phyloP scores from a whole-genome alignment of 2,888 invertebrate species.

The Deilephila elpenor region DNA sequence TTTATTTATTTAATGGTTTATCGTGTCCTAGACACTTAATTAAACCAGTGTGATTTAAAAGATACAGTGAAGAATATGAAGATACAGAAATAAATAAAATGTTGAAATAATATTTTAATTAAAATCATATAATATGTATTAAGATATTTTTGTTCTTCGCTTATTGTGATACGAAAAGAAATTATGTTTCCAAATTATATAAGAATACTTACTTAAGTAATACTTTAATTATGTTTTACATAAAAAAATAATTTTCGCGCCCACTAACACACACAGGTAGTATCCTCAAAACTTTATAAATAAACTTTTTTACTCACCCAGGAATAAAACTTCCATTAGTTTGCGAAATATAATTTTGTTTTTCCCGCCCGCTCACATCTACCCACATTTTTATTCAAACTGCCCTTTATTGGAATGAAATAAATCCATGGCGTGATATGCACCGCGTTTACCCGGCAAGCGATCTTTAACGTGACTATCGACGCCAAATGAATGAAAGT shows the following conservation, averaged over 20 bases:
- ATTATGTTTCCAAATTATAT: too few relatives aligned
- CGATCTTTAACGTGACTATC: slow-evolving; percentile 66
- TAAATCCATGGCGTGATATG: slow-evolving; percentile 53
- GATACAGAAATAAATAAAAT: too few relatives aligned
- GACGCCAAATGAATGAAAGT: slow-evolving; percentile 61
- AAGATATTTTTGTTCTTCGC: too few relatives aligned
- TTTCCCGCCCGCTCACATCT: slow-evolving; percentile 85
- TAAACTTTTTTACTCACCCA: slow-evolving; percentile 79
- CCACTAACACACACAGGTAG: not conserved
- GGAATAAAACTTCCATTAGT: slow-evolving; percentile 87
- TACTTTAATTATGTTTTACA: too few relatives aligned
- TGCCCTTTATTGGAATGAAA: slow-evolving; percentile 51
- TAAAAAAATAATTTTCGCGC: not conserved
- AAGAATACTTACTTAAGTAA: too few relatives aligned
- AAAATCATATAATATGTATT: too few relatives aligned
- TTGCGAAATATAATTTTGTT: slow-evolving; percentile 84
- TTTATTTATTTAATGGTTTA: too few relatives aligned
- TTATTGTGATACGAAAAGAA: too few relatives aligned
- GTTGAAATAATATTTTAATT: too few relatives aligned
- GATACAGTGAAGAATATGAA: too few relatives aligned
- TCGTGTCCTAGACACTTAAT: too few relatives aligned
- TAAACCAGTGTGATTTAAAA: too few relatives aligned
- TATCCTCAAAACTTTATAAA: not conserved
- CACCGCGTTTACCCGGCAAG: slow-evolving; percentile 64
- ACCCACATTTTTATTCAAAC: slow-evolving; percentile 81